Conservation (phyloP, 2,113 vertebrate species). For the Phrynosoma blainvillii region DNA sequence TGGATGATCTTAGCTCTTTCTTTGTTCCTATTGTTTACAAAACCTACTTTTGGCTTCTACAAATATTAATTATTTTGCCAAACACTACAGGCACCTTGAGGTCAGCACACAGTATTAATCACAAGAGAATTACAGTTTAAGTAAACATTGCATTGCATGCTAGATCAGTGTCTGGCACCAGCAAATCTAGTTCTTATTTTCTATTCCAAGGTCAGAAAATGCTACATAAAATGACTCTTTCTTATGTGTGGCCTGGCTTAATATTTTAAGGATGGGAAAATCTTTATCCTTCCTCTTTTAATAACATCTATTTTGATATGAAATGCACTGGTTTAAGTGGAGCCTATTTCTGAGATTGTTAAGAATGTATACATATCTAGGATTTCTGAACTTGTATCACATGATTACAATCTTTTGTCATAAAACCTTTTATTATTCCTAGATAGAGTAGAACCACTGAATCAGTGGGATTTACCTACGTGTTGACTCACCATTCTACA, state of each 20-base stretch:
- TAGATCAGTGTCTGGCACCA: neutral
- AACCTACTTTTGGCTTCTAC: neutral
- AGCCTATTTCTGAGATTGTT: neutral
- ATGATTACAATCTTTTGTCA: no score
- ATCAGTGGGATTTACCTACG: no score
- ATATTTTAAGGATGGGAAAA: neutral
- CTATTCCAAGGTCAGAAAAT: neutral
- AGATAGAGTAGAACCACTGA: no score
- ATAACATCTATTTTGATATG: neutral
- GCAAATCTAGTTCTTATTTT: neutral
- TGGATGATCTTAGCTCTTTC: neutral
- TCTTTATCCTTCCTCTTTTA: neutral
- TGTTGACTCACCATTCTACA: no score
- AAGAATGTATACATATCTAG: neutral
- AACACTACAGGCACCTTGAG: neutral
- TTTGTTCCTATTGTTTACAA: neutral
- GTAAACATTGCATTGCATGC: neutral
- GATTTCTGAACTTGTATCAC: neutral
- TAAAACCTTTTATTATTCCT: no score
- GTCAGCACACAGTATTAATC: neutral
- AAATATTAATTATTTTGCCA: neutral
- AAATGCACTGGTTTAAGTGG: no score
- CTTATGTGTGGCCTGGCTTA: neutral
- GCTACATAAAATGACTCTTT: neutral
- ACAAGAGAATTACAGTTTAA: neutral